Percentiles rank a stretch among this genome's conserved stretches.
Evolutionary conservation across 2,797 vertebrate species (phyloP).

Genomic region (Glossophaga mutica): DNA sequence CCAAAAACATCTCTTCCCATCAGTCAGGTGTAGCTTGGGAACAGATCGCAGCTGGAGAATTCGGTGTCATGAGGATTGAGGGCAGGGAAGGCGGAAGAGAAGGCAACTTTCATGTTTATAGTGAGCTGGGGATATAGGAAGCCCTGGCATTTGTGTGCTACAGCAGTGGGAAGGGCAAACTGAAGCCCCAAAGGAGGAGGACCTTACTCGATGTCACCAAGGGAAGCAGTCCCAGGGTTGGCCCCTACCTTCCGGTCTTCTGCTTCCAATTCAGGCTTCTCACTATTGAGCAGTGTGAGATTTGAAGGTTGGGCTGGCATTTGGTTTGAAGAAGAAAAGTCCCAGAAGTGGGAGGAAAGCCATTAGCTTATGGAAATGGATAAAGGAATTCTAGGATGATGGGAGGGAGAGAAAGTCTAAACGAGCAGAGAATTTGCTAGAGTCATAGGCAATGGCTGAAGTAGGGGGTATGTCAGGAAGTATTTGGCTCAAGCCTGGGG

Average conservation of each 20-base stretch:
- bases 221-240: background rate
- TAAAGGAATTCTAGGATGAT: background rate
- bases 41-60: background rate
- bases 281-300: background rate
- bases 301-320: background rate
- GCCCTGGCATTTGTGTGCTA: accelerated
- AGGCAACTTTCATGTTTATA: background rate
- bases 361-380: background rate
- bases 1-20: background rate
- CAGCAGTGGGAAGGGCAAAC: background rate
- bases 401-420: background rate
- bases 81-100: background rate
- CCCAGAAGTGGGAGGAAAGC: background rate
- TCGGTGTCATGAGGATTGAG: background rate
- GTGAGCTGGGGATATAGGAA: background rate
- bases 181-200: background rate
- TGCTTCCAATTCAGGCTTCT: background rate
- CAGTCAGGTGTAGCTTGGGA: background rate
- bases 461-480: background rate
- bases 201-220: background rate
- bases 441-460: background rate
- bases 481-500: background rate
- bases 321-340: background rate
- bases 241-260: accelerated
- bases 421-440: background rate